Evolutionary conservation across 2,888 invertebrate species (phyloP).

Genomic region (Clepsis dumicolana): DNA sequence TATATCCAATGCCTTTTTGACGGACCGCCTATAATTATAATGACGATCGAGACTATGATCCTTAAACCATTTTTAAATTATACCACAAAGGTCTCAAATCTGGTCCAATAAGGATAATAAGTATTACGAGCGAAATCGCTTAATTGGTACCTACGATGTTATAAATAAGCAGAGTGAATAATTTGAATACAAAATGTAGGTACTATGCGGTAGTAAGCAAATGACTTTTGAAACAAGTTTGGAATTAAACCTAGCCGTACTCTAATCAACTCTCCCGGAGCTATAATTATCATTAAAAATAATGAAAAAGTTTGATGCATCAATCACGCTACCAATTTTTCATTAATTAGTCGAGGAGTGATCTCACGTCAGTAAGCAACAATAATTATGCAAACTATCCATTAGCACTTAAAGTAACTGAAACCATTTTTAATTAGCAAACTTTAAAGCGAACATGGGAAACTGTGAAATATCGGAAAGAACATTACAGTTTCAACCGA

Average conservation of each 20-base stretch:
- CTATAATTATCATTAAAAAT: slow-evolving; percentile 30
- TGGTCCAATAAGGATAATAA: slow-evolving; percentile 69
- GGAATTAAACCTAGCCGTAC: slow-evolving; percentile 20
- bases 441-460: slow-evolving; percentile 7
- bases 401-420: slow-evolving; percentile 7
- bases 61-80: slow-evolving; percentile 83
- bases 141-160: slow-evolving; percentile 65
- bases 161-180: slow-evolving; percentile 60
- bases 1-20: slow-evolving; percentile 72
- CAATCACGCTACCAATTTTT: slow-evolving; percentile 38
- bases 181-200: slow-evolving; percentile 58
- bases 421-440: neutral
- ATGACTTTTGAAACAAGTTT: slow-evolving; percentile 44
- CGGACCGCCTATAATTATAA: slow-evolving; percentile 76
- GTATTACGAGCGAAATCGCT: slow-evolving; percentile 64
- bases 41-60: slow-evolving; percentile 70
- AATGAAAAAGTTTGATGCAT: slow-evolving; percentile 23
- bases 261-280: slow-evolving; percentile 25
- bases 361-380: slow-evolving; percentile 16
- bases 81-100: slow-evolving; percentile 68
- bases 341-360: slow-evolving; percentile 33
- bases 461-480: too few relatives aligned
- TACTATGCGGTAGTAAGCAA: slow-evolving; percentile 56
- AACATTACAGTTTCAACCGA: too few relatives aligned
- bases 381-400: slow-evolving; percentile 14